phyloP scores from a whole-genome alignment of 1,140 invertebrate genomes.

The Zaprionus taronus region DNA sequence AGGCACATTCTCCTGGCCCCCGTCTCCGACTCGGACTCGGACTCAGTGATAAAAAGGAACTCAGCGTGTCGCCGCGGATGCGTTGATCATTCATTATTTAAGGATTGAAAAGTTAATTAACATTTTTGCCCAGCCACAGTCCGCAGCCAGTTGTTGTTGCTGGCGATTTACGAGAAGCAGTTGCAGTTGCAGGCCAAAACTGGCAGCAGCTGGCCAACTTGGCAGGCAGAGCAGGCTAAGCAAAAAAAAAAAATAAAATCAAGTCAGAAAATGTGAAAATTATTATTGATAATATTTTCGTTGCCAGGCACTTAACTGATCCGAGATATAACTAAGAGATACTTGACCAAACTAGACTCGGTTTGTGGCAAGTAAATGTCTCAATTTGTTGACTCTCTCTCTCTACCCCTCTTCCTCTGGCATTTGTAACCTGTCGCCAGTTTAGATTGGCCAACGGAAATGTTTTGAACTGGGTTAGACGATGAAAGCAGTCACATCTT shows the following conservation, averaged over 20 bases:
- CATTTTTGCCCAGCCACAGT: conserved; percentile 78
- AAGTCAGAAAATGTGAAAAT: conserved; percentile 70
- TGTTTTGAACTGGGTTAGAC: conserved; percentile 3
- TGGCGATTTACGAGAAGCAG: conserved; percentile 73
- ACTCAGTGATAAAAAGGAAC: conserved; percentile 84
- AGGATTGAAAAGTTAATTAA: conserved; percentile 85
- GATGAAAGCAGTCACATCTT: background rate
- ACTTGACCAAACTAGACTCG: conserved; percentile 2
- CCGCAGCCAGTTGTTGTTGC: conserved; percentile 15
- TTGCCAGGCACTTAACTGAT: conserved; percentile 54
- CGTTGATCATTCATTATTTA: conserved; percentile 85
- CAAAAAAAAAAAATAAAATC: conserved; percentile 43
- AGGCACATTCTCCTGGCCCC: conserved; percentile 14
- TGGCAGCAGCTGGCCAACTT: conserved; percentile 52
- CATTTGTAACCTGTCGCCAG: conserved; percentile 6
- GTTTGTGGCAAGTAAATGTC: conserved; percentile 41
- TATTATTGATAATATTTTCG: conserved; percentile 70
- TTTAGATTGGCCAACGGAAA: conserved; percentile 4
- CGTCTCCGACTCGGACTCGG: background rate
- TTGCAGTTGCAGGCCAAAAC: conserved; percentile 41
- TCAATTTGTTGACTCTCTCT: conserved; percentile 49
- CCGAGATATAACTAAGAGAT: background rate
- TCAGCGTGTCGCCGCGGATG: conserved; percentile 84
- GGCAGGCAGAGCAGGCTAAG: conserved; percentile 21
- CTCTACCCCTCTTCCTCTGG: background rate